Evolutionary conservation across 35 echinoderm and acorn worm genomes (phyloP).

Genomic region (Anneissia japonica): DNA sequence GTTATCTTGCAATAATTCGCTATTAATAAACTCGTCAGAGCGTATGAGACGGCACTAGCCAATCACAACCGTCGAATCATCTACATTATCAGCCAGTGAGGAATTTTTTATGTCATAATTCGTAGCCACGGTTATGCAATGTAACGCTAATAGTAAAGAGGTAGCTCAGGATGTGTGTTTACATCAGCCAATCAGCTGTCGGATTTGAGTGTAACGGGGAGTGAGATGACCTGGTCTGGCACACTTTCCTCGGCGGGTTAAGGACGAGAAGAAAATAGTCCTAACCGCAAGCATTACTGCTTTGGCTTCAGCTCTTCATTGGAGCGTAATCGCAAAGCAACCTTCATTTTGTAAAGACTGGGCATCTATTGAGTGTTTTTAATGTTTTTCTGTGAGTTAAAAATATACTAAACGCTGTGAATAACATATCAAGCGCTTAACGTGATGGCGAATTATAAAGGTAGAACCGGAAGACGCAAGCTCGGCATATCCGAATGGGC

Average conservation of each 20-base stretch:
- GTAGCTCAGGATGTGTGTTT: not conserved
- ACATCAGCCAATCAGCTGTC: not conserved
- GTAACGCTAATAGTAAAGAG: not conserved
- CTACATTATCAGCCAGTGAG: not conserved
- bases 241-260: not conserved
- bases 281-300: not conserved
- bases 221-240: not conserved
- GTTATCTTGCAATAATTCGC: not conserved
- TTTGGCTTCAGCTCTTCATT: not conserved
- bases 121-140: conserved; percentile 1
- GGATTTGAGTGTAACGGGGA: not conserved
- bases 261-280: not conserved
- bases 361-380: not conserved
- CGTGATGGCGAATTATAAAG: not conserved
- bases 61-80: not conserved
- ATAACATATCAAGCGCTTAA: not conserved
- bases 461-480: not conserved
- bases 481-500: not conserved
- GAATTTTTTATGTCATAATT: not conserved
- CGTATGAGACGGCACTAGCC: not conserved
- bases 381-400: not conserved
- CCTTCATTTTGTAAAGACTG: not conserved
- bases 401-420: not conserved
- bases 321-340: not conserved
- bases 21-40: conserved; percentile 1